phyloP scores from a whole-genome alignment of 92 coral and sea anemone genomes.

The Heteractis magnifica region DNA sequence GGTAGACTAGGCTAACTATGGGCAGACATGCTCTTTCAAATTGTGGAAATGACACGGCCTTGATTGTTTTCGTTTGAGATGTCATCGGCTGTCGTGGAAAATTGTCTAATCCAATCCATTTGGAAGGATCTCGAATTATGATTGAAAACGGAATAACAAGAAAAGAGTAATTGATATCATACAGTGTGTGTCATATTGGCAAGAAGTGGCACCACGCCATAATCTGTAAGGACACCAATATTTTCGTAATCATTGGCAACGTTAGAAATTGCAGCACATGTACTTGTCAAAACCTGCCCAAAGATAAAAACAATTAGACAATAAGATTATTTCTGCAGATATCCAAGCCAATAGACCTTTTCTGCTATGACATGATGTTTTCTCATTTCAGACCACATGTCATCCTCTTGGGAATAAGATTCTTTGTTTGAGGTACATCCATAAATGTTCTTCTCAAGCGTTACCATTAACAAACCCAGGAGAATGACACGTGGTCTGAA shows the following conservation, averaged over 20 bases:
- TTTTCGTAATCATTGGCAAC: constrained; percentile 89
- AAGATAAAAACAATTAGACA: background rate
- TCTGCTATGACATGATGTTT: background rate
- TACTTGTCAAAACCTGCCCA: constrained; percentile 75
- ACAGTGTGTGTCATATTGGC: constrained; percentile 81
- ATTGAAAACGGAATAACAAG: background rate
- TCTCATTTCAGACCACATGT: too few species aligned
- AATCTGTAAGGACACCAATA: constrained; percentile 84
- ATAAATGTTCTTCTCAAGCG: too few species aligned
- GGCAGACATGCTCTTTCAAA: too few species aligned
- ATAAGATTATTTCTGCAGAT: background rate
- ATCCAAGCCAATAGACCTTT: background rate
- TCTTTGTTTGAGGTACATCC: too few species aligned
- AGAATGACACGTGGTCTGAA: background rate
- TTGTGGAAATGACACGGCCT: too few species aligned
- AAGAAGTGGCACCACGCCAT: constrained; percentile 74
- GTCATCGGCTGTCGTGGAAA: background rate
- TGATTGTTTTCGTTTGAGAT: too few species aligned
- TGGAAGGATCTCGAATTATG: background rate
- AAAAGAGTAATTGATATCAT: background rate
- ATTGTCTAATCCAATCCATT: background rate
- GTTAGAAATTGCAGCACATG: constrained; percentile 84
- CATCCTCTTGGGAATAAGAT: too few species aligned
- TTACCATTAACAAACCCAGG: too few species aligned
- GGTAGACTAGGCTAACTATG: too few species aligned